Evolutionary conservation across 2,113 vertebrate species (phyloP).

Genomic region (Puma concolor): DNA sequence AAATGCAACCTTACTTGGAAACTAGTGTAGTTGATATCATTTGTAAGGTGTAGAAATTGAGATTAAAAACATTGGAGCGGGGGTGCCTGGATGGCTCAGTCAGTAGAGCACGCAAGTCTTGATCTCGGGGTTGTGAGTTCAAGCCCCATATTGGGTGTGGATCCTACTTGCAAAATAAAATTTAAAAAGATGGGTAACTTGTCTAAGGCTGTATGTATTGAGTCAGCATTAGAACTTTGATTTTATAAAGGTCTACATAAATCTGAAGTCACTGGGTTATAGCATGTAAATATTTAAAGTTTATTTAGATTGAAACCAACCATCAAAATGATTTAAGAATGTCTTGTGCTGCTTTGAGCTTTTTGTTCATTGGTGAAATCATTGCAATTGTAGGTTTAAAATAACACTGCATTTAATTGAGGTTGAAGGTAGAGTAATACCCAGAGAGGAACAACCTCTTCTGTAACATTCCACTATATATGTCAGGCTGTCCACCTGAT

Average conservation of each 20-base stretch:
- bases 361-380: conserved; percentile 36
- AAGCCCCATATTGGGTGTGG: not conserved
- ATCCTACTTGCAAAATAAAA: not conserved
- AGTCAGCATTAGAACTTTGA: conserved; percentile 8
- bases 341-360: not conserved
- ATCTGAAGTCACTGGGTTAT: not conserved
- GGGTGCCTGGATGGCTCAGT: not conserved
- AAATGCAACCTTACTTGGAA: conserved; percentile 56
- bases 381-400: not conserved
- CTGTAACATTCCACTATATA: not conserved
- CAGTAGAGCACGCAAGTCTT: not conserved
- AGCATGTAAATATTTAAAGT: not conserved
- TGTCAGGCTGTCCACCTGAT: not conserved
- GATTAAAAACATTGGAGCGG: not conserved
- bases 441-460: not conserved
- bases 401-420: not conserved
- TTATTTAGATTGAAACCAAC: not conserved
- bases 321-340: not conserved
- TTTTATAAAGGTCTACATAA: not conserved
- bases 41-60: conserved; percentile 42
- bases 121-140: not conserved
- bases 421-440: not conserved
- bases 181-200: not conserved
- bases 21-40: not conserved
- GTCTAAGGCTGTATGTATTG: not conserved